Percentiles rank a stretch among this genome's conserved stretches.
phyloP scores from a whole-genome alignment of 2,888 invertebrate species.

The Eupithecia abbreviata region DNA sequence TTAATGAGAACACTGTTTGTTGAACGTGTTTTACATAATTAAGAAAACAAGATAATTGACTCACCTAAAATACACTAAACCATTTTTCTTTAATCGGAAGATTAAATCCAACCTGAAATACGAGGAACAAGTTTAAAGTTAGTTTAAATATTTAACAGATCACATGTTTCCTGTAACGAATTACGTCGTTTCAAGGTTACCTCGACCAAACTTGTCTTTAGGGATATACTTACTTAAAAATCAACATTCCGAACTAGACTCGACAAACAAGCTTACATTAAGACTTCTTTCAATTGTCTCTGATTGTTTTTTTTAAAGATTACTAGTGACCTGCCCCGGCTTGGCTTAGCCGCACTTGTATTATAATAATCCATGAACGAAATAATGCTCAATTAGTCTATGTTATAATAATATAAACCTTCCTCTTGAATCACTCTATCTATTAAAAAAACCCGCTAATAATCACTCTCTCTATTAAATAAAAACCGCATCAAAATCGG shows the following conservation, averaged over 20 bases:
- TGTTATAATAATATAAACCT: too few relatives aligned
- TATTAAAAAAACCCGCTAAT: too few relatives aligned
- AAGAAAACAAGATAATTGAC: background rate
- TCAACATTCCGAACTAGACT: background rate
- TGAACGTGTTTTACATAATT: constrained; percentile 6
- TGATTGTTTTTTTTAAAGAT: too few relatives aligned
- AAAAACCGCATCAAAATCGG: too few relatives aligned
- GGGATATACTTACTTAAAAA: background rate
- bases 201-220: background rate
- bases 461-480: too few relatives aligned
- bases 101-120: background rate
- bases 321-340: too few relatives aligned
- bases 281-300: background rate
- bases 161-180: background rate
- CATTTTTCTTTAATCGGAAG: background rate
- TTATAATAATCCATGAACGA: too few relatives aligned
- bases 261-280: background rate
- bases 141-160: background rate
- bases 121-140: background rate
- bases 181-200: background rate
- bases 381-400: too few relatives aligned
- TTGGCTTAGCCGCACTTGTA: too few relatives aligned
- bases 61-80: background rate
- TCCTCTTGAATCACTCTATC: too few relatives aligned
- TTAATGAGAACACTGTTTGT: constrained; percentile 15